These are phyloP conservation scores for Danio aesculapii DNA, from an alignment of 2,797 vertebrate genomes.

Conservation along the genomic window DNA sequence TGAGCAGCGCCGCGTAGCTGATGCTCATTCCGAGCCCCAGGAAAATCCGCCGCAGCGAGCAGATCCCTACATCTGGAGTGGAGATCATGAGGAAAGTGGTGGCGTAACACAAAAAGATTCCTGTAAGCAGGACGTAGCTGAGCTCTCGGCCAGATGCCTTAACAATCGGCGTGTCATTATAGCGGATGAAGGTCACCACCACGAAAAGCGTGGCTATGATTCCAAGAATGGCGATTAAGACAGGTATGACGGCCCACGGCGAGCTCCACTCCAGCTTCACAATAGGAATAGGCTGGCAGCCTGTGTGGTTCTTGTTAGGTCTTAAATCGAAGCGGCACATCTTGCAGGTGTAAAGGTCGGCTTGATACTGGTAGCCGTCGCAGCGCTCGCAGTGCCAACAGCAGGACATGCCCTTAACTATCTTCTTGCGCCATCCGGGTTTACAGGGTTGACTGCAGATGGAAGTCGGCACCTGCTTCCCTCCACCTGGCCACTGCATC, in stretches of 20 bases:
- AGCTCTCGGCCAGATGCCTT: conserved; percentile 96
- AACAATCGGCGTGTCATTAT: conserved; percentile 97
- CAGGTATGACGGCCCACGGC: conserved; percentile 94
- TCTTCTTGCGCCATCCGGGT: conserved; percentile 93
- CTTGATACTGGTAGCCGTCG: conserved; percentile 96
- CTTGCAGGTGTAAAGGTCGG: conserved; percentile 93
- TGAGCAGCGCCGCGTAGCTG: conserved; percentile 96
- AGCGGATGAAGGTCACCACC: conserved; percentile 93
- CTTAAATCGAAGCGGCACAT: conserved; percentile 93
- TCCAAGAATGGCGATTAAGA: conserved; percentile 91
- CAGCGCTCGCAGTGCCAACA: conserved; percentile 99
- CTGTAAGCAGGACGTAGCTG: conserved; percentile 95
- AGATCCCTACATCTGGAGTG: conserved; percentile 89
- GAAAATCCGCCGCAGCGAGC: conserved; percentile 93
- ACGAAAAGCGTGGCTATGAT: conserved; percentile 95
- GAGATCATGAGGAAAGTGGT: conserved; percentile 99
- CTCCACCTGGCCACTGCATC: conserved; percentile 92
- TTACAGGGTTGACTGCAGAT: conserved; percentile 97
- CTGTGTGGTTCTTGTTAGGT: conserved; percentile 94
- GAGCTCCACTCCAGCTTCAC: conserved; percentile 97
- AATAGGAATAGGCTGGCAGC: conserved; percentile 92
- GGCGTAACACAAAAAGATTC: conserved; percentile 97
- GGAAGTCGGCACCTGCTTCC: conserved; percentile 87
- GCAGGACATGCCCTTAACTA: conserved; percentile 96
- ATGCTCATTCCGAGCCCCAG: conserved; percentile 97